Percentiles rank a stretch among this genome's conserved stretches.
Conservation (phyloP, 2,113 vertebrate genomes). For the Phycodurus eques region DNA sequence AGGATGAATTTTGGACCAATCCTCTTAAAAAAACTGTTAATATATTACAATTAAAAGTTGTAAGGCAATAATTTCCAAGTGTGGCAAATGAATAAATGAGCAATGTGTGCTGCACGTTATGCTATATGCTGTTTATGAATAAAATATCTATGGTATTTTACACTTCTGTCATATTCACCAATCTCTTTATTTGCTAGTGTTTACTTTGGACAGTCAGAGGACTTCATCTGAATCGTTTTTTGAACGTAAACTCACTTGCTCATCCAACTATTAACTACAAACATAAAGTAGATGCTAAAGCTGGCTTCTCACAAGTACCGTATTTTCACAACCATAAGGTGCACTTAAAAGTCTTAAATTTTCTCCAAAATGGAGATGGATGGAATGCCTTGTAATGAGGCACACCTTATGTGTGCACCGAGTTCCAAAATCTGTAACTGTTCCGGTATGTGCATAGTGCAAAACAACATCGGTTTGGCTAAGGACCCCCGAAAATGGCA, state of each 20-base stretch:
- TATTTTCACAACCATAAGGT: too few species aligned
- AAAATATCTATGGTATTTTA: background rate
- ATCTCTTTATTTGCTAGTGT: background rate
- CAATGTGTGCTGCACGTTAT: background rate
- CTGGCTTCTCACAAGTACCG: conserved; percentile 5
- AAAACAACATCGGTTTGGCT: too few species aligned
- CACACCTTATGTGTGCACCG: too few species aligned
- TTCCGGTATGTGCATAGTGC: too few species aligned
- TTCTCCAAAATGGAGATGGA: too few species aligned
- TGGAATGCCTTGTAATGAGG: too few species aligned
- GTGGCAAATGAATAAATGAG: background rate
- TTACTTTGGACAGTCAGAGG: background rate
- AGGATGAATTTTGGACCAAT: too few species aligned
- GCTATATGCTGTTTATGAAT: background rate
- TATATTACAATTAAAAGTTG: background rate
- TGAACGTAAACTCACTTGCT: background rate
- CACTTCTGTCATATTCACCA: background rate
- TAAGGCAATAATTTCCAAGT: background rate
- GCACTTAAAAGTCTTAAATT: too few species aligned
- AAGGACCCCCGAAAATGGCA: too few species aligned
- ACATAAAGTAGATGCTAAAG: conserved; percentile 11
- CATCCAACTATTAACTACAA: background rate
- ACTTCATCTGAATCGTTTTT: background rate
- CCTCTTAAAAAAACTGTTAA: background rate
- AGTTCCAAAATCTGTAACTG: too few species aligned